Evolutionary conservation across 2,797 vertebrate genomes (phyloP), one percentile per base, ranked within the genome.

Genomic region (Pipistrellus nathusii): DNA sequence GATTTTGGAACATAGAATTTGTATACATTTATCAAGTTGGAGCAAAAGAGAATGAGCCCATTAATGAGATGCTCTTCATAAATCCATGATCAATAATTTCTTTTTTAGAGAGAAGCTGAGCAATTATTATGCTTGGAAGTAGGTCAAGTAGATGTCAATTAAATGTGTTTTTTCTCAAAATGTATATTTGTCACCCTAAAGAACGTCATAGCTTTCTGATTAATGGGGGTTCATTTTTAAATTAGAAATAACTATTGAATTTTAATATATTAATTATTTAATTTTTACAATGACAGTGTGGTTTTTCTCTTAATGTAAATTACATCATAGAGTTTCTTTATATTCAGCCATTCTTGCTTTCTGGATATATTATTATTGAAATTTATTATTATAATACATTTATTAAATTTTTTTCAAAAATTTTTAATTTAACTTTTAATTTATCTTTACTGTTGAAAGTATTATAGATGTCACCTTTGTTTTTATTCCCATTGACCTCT

Each of bases 301-400:
- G 2, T 73, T 88, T 88, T 89, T 91, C 38, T 73, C 2, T 25
- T 69, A 85, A 69, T 80, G 8, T 59, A 27, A 90, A 35, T 83
- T 80, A 30, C 85, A 69, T 85, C 23, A 57, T 48, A 84, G 69
- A 2, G 14, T 12, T 91, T 84, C 3, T 83, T 91, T 82, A 80
- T 66, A 71, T 78, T 96, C 95, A 95, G 11, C 64, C 64, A 91
- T 86, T 59, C 81, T 96, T 96, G 72, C n/a, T 81, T 72, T 94
- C 64, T 90, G 18, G 53, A 41, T 71, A 77, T 72, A 89, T 78
- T 73, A 80, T 85, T 90, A 51, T 90, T 84, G 72, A 23, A 90
- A 78, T 82, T 89, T 80, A 86, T 20, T 72, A 53, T 83, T 44
- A 81, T 21, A 68, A 78, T 69, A 38, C 18, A 82, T 72, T 94